Conservation (phyloP, 92 coral and sea anemone genomes). For the Zoanthus gigantus region DNA sequence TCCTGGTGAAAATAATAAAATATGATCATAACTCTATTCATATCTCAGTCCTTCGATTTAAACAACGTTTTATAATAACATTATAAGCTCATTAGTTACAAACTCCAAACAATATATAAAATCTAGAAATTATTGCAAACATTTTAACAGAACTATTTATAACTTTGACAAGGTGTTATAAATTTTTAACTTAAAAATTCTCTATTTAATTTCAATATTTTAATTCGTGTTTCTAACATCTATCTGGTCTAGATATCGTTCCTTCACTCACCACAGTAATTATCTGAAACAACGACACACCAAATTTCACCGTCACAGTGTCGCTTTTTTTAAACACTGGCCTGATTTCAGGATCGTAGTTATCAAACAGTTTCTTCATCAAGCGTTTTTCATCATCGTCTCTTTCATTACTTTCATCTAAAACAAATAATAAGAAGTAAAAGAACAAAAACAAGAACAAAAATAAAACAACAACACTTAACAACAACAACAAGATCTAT, state of each 20-base stretch:
- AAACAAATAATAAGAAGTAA: neutral
- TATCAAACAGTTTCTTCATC: slow-evolving; percentile 27
- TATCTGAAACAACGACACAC: slow-evolving; percentile 37
- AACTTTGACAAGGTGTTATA: too few relatives aligned
- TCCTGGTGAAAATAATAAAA: slow-evolving; percentile 46
- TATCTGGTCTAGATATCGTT: too few relatives aligned
- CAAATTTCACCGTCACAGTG: slow-evolving; percentile 28
- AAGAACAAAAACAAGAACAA: too few relatives aligned
- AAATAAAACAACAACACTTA: too few relatives aligned
- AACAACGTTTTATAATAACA: neutral
- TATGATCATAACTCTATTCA: neutral
- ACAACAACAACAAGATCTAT: too few relatives aligned
- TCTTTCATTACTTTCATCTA: neutral
- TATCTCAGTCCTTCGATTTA: neutral
- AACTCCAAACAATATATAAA: too few relatives aligned
- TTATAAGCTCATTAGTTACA: too few relatives aligned
- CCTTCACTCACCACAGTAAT: slow-evolving; percentile 25
- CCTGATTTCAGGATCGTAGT: slow-evolving; percentile 46
- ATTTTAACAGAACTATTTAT: too few relatives aligned
- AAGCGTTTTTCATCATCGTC: slow-evolving; percentile 44
- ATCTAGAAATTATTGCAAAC: too few relatives aligned
- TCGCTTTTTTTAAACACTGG: slow-evolving; percentile 34
- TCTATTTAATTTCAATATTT: too few relatives aligned
- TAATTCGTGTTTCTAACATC: too few relatives aligned
- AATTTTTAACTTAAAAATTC: too few relatives aligned